Evolutionary conservation across 35 echinoderm and acorn worm species (phyloP).

Genomic region (Acanthaster planci): DNA sequence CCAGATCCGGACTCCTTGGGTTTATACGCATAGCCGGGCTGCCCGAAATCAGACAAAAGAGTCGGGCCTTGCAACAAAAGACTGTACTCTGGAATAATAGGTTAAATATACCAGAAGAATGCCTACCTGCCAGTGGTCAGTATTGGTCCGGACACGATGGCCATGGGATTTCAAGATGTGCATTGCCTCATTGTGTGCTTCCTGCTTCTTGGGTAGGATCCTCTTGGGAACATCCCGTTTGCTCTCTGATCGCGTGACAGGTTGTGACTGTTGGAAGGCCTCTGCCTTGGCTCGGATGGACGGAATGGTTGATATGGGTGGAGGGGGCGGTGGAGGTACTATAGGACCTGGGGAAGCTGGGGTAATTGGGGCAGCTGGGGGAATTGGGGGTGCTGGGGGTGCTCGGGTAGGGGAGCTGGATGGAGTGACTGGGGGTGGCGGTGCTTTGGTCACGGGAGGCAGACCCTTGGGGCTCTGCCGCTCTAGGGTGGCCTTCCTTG

Average conservation of each 20-base stretch:
- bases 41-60: no score
- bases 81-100: not conserved
- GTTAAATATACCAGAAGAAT: not conserved
- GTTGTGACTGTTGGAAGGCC: not conserved
- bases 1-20: no score
- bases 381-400: not conserved
- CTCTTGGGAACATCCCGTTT: slow-evolving; percentile 6
- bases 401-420: not conserved
- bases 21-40: no score
- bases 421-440: slow-evolving; percentile 20
- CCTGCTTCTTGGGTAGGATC: slow-evolving; percentile 9
- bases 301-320: slow-evolving; percentile 1
- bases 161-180: slow-evolving; percentile 27
- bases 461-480: not conserved
- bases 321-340: slow-evolving; percentile 27
- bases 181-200: slow-evolving; percentile 26
- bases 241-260: slow-evolving; percentile 7
- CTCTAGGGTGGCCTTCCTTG: not conserved
- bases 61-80: no score
- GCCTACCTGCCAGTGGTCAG: not conserved
- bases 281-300: slow-evolving; percentile 29
- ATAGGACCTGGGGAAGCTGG: not conserved
- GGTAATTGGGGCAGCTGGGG: slow-evolving; percentile 1
- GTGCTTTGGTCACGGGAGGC: not conserved
- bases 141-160: slow-evolving; percentile 20